phyloP scores from a whole-genome alignment of 2,797 vertebrate genomes.

The Mus caroli region DNA sequence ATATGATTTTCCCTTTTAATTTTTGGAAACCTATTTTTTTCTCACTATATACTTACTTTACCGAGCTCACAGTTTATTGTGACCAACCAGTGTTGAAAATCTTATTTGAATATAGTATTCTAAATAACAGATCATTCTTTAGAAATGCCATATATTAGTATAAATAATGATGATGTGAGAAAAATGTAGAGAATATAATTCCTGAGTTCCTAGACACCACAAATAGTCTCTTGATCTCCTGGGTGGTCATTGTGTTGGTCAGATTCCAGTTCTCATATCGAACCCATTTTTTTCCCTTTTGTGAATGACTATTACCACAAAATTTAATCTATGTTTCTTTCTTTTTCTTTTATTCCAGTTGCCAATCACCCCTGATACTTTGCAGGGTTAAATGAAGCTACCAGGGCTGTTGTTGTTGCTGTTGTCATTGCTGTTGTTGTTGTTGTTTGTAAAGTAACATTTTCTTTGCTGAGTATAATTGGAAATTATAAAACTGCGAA shows the following conservation, averaged over 20 bases:
- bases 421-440: too few species aligned
- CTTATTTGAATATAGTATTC: conserved; percentile 6
- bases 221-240: conserved; percentile 22
- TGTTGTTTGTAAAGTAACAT: not conserved
- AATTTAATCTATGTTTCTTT: not conserved
- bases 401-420: not conserved
- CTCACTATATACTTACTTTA: not conserved
- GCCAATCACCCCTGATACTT: not conserved
- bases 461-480: conserved; percentile 56
- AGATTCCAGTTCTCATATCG: conserved; percentile 3
- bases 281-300: conserved; percentile 17
- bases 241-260: not conserved
- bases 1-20: not conserved
- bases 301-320: conserved; percentile 18
- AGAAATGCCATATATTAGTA: conserved; percentile 5
- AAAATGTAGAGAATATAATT: conserved; percentile 10
- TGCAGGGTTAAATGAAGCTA: not conserved
- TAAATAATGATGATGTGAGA: conserved; percentile 22
- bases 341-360: conserved; percentile 8
- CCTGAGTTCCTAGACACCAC: not conserved
- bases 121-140: conserved; percentile 46
- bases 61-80: conserved; percentile 42
- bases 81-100: conserved; percentile 23
- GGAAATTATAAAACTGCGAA: conserved; percentile 54
- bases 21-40: conserved; percentile 46